A percentile compares a stretch with the other conserved stretches of the same genome.
Evolutionary conservation across 2,888 invertebrate genomes (phyloP).

Genomic region (Agrochola macilenta): DNA sequence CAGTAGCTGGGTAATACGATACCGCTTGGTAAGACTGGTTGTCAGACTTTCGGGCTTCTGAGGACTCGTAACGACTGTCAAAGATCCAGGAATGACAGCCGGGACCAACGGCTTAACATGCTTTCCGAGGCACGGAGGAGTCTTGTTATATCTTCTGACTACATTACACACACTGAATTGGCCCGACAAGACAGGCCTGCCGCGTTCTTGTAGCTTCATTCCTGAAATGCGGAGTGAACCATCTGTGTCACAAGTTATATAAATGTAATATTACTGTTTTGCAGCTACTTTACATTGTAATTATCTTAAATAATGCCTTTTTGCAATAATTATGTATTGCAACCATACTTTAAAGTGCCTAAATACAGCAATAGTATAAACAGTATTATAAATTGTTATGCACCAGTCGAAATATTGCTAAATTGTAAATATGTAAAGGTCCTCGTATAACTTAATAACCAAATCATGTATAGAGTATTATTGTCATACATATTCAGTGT

Average conservation of each 20-base stretch:
- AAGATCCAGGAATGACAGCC: no score
- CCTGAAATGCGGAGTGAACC: no score
- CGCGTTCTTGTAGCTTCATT: no score
- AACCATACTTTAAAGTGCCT: conserved; percentile 65
- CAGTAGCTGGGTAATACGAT: no score
- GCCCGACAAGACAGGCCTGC: no score
- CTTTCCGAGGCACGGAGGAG: no score
- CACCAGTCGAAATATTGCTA: conserved; percentile 48
- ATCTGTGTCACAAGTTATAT: conserved; percentile 2
- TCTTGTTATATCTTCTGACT: no score
- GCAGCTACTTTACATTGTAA: conserved; percentile 40
- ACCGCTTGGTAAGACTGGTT: no score
- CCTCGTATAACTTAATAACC: conserved; percentile 31
- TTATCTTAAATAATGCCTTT: conserved; percentile 46
- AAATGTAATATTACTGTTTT: conserved; percentile 25
- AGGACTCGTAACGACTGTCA: no score
- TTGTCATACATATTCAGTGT: conserved; percentile 37
- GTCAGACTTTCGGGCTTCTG: no score
- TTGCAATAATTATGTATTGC: conserved; percentile 53
- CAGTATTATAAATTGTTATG: conserved; percentile 64
- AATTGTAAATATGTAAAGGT: conserved; percentile 58
- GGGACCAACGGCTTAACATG: no score
- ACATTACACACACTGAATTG: no score
- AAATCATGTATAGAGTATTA: conserved; percentile 56
- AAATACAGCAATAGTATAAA: conserved; percentile 62